phyloP scores from a whole-genome alignment of 2,888 invertebrate genomes.

The Cerceris ruficornis region DNA sequence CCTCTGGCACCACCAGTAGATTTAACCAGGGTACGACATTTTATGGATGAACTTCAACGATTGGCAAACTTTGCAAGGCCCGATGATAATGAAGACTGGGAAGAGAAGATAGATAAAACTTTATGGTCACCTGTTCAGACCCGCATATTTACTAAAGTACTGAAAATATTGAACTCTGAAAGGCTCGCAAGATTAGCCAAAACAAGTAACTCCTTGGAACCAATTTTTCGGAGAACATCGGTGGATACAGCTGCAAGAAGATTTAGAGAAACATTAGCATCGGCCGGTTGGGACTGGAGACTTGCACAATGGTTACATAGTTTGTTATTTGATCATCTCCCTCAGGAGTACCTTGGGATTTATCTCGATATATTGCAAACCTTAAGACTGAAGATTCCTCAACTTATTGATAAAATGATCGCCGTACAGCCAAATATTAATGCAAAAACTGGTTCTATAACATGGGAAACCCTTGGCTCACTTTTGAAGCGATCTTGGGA shows the following conservation, averaged over 20 bases:
- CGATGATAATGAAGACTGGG: slow-evolving; percentile 86
- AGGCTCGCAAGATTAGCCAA: slow-evolving; percentile 86
- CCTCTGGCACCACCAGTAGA: slow-evolving; percentile 84
- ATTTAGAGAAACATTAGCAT: slow-evolving; percentile 87
- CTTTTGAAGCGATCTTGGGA: slow-evolving; percentile 89
- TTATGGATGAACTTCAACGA: slow-evolving; percentile 89
- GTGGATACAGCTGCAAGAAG: slow-evolving; percentile 88
- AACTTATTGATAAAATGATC: slow-evolving; percentile 89
- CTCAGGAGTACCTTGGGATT: slow-evolving; percentile 86
- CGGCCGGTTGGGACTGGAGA: slow-evolving; percentile 88
- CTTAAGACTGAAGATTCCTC: slow-evolving; percentile 87
- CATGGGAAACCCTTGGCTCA: slow-evolving; percentile 86
- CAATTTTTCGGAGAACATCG: slow-evolving; percentile 86
- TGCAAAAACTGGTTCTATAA: slow-evolving; percentile 82
- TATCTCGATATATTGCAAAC: slow-evolving; percentile 91
- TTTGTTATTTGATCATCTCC: slow-evolving; percentile 87
- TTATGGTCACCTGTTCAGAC: slow-evolving; percentile 86
- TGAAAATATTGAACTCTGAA: slow-evolving; percentile 87
- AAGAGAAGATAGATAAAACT: slow-evolving; percentile 85
- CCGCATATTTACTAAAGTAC: slow-evolving; percentile 86
- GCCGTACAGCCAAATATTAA: slow-evolving; percentile 82
- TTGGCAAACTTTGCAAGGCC: slow-evolving; percentile 85
- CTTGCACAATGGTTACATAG: slow-evolving; percentile 91
- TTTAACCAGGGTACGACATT: slow-evolving; percentile 83
- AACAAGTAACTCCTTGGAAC: slow-evolving; percentile 85